Evolutionary conservation across 64 coral and sea anemone species (phyloP), one percentile per base, ranked within the genome.

Genomic region (Astreopora myriophthalma): DNA sequence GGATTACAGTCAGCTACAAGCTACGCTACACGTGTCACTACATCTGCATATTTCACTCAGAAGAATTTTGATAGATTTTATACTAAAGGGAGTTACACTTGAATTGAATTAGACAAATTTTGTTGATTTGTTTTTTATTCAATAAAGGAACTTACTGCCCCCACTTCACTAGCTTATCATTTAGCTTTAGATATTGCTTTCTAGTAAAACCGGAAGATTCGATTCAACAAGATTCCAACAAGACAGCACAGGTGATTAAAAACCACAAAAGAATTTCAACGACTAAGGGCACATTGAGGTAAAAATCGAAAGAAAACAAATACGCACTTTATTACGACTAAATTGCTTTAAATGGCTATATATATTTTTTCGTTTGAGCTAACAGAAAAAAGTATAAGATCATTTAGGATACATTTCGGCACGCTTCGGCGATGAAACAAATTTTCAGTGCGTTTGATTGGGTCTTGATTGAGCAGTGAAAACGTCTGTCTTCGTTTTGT

Each of bases 21-120:
- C 37, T 73, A 6, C 1, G 3, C 37, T 34, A 38, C 79, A 65
- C 79, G 79, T 64, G 79, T 83, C 79, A 64, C 14, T 83, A 65
- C 61, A 83, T 65, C 64, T 65, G 55, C 79, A 83, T 83, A 40
- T 34, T 65, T 64, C 62, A 23, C 51, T 16, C 29, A 51, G 29
- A 61, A 25, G 24, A 48, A 48, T 29, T 34, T 37, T 37, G 22
- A 73, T 73, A 32, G 3, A 9, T 36, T 24, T 64, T n/a, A 37
- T 24, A 17, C 55, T 60, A 63, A 34, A 64, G 78, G 13, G 63
- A 17, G 31, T 62, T 31, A 20, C 52, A 62, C 78, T 62, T 81
- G 30, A 81, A 14, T 16, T 81, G 34, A 83, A 83, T 26, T 33
- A 31, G 2, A 37, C 20, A 23, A 23, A 38, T 64, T 83, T 36